These are phyloP conservation scores for Alectura lathami DNA, from an alignment of 2,113 vertebrate genomes.

Conservation along the genomic window DNA sequence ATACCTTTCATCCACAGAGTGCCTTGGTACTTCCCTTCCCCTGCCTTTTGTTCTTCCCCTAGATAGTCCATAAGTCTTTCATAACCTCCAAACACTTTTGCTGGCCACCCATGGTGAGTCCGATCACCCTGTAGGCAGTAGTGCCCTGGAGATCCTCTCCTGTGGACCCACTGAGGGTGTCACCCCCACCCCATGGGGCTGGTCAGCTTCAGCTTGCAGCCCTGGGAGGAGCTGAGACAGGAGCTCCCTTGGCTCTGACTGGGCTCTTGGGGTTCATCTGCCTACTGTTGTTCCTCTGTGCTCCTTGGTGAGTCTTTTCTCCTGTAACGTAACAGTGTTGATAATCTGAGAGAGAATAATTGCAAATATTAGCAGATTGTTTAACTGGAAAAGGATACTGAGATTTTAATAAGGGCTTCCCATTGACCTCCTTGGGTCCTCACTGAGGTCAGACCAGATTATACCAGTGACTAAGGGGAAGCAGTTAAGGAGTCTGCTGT, in stretches of 20 bases:
- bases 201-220: not conserved
- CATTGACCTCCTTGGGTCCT: not conserved
- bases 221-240: not conserved
- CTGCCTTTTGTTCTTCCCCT: not conserved
- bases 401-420: not conserved
- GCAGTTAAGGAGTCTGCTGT: not conserved
- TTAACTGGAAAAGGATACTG: not conserved
- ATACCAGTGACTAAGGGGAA: not conserved
- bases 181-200: not conserved
- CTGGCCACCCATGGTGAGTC: not conserved
- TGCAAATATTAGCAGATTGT: not conserved
- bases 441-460: not conserved
- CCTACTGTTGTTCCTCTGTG: not conserved
- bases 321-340: not conserved
- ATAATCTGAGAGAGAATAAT: not conserved
- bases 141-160: not conserved
- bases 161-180: accelerated
- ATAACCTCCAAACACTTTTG: not conserved
- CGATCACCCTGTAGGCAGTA: not conserved
- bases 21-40: not conserved
- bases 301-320: constrained; percentile 12
- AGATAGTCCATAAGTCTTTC: not conserved
- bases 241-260: not conserved
- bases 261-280: not conserved
- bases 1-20: not conserved